These are phyloP conservation scores for Pipistrellus nathusii DNA, from an alignment of 2,797 vertebrate genomes.

Conservation along the genomic window DNA sequence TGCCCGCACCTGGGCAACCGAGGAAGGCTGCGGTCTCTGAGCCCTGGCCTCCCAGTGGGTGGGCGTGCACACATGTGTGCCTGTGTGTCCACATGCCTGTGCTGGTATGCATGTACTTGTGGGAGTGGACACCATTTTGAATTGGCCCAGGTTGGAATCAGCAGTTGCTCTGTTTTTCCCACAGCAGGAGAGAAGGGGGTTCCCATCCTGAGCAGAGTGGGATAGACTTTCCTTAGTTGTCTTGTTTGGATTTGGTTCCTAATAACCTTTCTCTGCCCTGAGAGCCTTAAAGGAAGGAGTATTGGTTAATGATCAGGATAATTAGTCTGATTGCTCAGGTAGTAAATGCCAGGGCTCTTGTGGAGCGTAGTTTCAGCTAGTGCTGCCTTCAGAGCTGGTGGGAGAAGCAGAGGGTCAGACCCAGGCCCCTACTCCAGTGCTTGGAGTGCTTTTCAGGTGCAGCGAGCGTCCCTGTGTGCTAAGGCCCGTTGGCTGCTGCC, in stretches of 20 bases:
- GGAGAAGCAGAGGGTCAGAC: not conserved
- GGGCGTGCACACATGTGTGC: too few relatives aligned
- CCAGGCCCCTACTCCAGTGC: not conserved
- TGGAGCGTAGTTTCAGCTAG: not conserved
- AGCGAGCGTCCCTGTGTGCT: accelerated
- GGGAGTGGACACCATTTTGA: not conserved
- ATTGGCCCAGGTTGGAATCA: not conserved
- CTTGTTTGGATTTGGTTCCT: not conserved
- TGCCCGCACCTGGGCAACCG: slow-evolving; percentile 60
- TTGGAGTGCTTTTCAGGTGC: too few relatives aligned
- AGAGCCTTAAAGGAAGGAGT: not conserved
- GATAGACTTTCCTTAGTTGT: not conserved
- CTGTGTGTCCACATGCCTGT: too few relatives aligned
- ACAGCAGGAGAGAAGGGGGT: not conserved
- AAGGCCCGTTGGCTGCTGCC: not conserved
- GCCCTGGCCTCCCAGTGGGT: not conserved
- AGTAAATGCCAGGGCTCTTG: not conserved
- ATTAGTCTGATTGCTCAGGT: not conserved
- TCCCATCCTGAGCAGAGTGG: not conserved
- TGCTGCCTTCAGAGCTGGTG: accelerated
- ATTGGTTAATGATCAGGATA: not conserved
- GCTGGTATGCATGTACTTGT: too few relatives aligned
- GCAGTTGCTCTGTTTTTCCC: not conserved
- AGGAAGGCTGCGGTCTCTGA: not conserved
- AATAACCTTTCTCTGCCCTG: not conserved